Conservation (phyloP, 2,888 invertebrate genomes). For the Plagodis pulveraria region DNA sequence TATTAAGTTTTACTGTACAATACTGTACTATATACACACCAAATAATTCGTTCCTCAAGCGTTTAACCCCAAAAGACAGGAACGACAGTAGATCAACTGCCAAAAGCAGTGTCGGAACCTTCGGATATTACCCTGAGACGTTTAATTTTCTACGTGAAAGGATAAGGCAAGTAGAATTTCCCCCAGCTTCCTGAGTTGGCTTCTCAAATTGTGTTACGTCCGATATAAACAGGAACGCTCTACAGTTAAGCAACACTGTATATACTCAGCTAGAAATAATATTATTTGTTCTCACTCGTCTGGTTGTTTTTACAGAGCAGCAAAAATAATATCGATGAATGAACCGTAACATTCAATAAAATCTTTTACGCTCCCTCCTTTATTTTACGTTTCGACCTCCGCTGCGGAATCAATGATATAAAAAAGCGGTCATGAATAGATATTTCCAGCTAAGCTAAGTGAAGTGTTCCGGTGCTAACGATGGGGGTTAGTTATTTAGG, state of each 20-base stretch:
- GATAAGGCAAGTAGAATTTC: conserved; percentile 79
- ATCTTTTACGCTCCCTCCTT: neutral
- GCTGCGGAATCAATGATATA: neutral
- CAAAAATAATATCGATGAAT: neutral
- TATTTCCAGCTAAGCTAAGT: too few species aligned
- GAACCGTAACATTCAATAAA: conserved; percentile 7
- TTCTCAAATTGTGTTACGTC: conserved; percentile 71
- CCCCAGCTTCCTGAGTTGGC: conserved; percentile 63
- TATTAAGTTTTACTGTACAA: too few species aligned
- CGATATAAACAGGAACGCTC: conserved; percentile 57
- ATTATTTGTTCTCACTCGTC: conserved; percentile 1
- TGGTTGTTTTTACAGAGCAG: conserved; percentile 1
- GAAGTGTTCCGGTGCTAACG: too few species aligned
- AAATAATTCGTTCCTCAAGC: conserved; percentile 35
- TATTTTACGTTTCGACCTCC: conserved; percentile 4
- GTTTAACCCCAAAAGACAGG: conserved; percentile 34
- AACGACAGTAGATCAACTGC: conserved; percentile 71
- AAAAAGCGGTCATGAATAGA: too few species aligned
- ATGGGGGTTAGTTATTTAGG: too few species aligned
- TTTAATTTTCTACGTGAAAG: conserved; percentile 85
- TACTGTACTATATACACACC: too few species aligned
- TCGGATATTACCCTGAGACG: conserved; percentile 81
- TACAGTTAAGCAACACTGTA: conserved; percentile 11
- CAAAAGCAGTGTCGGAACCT: conserved; percentile 70
- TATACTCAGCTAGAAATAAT: neutral